phyloP scores from a whole-genome alignment of 1,140 invertebrate species.

The Protaetia brevitarsis region DNA sequence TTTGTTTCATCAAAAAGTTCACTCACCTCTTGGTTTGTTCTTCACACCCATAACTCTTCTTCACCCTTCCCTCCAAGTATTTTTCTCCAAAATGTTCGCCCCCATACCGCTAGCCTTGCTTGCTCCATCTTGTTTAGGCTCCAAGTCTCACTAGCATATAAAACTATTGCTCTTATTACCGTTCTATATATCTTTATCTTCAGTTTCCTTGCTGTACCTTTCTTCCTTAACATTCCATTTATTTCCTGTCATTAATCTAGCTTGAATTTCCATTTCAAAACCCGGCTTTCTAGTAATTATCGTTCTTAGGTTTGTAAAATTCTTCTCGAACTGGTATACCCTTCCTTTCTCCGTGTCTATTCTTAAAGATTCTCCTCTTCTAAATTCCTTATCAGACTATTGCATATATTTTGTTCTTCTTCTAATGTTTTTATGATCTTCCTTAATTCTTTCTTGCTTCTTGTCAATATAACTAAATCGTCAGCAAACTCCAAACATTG shows the following conservation, averaged over 20 bases:
- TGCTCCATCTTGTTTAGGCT: background rate
- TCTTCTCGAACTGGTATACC: too few relatives aligned
- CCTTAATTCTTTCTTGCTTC: too few relatives aligned
- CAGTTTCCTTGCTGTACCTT: background rate
- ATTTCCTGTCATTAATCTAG: background rate
- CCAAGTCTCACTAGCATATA: background rate
- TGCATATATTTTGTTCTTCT: too few relatives aligned
- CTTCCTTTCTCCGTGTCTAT: too few relatives aligned
- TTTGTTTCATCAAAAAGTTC: background rate
- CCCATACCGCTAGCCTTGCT: background rate
- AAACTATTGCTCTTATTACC: background rate
- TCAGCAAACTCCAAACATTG: too few relatives aligned
- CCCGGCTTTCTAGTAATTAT: background rate
- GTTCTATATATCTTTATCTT: background rate
- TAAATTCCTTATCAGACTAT: too few relatives aligned
- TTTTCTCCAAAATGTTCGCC: background rate
- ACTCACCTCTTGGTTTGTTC: too few relatives aligned
- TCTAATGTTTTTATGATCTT: too few relatives aligned
- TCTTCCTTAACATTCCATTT: background rate
- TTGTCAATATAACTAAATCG: too few relatives aligned
- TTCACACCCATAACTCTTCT: background rate
- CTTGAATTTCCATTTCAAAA: background rate
- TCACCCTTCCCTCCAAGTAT: background rate
- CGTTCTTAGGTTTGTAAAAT: background rate
- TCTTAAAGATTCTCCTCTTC: too few relatives aligned